A percentile compares a stretch with the other conserved stretches of the same genome.
phyloP scores from a whole-genome alignment of 2,888 invertebrate genomes.

The Xylota segnis region DNA sequence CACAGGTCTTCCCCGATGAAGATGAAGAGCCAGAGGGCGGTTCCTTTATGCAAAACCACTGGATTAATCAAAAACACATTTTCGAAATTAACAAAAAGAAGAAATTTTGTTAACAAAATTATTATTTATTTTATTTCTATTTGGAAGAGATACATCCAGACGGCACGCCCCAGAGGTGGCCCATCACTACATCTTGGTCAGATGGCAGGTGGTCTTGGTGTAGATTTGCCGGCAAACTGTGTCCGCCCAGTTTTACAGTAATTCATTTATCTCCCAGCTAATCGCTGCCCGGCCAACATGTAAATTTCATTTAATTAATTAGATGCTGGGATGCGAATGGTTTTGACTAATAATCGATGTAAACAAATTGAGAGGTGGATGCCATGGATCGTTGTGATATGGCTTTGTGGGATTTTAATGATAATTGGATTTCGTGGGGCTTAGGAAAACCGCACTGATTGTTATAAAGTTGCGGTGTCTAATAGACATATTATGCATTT shows the following conservation, averaged over 20 bases:
- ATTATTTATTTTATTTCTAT: constrained; percentile 6
- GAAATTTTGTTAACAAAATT: constrained; percentile 5
- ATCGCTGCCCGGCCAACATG: constrained; percentile 23
- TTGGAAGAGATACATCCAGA: background rate
- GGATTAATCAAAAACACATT: constrained; percentile 19
- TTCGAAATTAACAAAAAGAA: background rate
- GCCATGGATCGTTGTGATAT: constrained; percentile 7
- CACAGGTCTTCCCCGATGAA: too few relatives aligned
- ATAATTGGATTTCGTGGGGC: constrained; percentile 28
- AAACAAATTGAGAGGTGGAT: constrained; percentile 44
- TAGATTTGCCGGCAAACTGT: constrained; percentile 26
- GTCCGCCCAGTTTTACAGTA: constrained; percentile 50
- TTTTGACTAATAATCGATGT: constrained; percentile 36
- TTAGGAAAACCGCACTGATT: constrained; percentile 25
- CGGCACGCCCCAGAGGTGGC: constrained; percentile 25
- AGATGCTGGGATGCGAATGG: constrained; percentile 19
- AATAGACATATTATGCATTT: constrained; percentile 33
- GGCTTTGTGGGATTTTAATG: constrained; percentile 48
- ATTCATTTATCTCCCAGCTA: constrained; percentile 49
- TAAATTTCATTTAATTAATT: constrained; percentile 49
- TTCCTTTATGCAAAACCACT: constrained; percentile 26
- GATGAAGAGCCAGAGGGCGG: background rate
- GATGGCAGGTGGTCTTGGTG: constrained; percentile 25
- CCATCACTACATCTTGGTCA: background rate
- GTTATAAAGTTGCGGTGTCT: constrained; percentile 22